A percentile compares a stretch with the other conserved stretches of the same genome.
phyloP scores from a whole-genome alignment of 2,113 vertebrate genomes.

The Uropsilus gracilis region DNA sequence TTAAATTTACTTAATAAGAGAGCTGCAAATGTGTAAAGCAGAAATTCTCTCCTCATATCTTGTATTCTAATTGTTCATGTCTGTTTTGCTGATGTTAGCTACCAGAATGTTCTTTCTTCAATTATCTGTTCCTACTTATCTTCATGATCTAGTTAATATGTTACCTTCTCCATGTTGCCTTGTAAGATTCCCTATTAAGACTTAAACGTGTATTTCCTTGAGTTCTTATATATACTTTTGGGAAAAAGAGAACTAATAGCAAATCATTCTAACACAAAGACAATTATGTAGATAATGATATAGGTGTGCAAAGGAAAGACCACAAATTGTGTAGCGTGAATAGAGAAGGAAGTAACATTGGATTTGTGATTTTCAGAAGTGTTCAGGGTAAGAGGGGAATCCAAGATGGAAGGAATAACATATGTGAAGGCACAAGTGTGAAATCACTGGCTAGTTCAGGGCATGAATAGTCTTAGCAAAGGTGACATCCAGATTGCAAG shows the following conservation, averaged over 20 bases:
- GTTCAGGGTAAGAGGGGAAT: neutral
- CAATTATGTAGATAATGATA: neutral
- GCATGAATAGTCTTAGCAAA: neutral
- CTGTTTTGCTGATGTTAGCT: neutral
- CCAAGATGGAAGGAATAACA: neutral
- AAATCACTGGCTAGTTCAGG: neutral
- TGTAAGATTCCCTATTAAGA: neutral
- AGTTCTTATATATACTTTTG: neutral
- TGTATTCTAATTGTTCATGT: neutral
- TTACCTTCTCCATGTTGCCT: neutral
- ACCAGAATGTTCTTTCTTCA: neutral
- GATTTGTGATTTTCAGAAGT: neutral
- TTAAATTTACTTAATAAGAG: neutral
- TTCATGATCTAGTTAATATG: neutral
- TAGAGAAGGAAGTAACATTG: neutral
- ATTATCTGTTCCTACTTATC: neutral
- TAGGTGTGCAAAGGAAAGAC: neutral
- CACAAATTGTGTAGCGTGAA: neutral
- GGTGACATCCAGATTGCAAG: neutral
- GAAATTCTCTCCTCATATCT: neutral
- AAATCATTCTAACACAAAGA: neutral
- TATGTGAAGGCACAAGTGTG: neutral
- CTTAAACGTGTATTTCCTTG: neutral
- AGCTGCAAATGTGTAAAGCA: neutral
- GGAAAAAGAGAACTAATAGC: neutral